Conservation (phyloP, 2,888 invertebrate genomes). For the Tholera decimalis region DNA sequence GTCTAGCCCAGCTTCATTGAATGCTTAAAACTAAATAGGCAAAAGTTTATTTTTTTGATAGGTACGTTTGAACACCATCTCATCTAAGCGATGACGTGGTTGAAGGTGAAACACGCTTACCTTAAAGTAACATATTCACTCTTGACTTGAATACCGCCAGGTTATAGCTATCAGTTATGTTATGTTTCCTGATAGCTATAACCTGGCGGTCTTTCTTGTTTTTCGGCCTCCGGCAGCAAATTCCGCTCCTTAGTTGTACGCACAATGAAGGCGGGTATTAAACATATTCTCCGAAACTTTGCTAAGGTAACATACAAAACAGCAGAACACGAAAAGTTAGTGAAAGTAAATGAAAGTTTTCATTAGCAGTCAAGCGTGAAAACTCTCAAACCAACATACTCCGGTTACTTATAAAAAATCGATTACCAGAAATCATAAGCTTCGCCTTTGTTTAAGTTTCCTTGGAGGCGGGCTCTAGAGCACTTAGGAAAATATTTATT, state of each 20-base stretch:
- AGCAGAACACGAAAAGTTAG: background rate
- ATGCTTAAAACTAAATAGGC: background rate
- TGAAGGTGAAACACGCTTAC: no score
- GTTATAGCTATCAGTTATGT: no score
- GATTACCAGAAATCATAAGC: constrained; percentile 39
- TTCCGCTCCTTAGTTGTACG: no score
- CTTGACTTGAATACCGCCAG: no score
- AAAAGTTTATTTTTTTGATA: no score
- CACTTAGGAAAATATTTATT: constrained; percentile 72
- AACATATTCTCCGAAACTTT: background rate
- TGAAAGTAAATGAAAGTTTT: constrained; percentile 12
- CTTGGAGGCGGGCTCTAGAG: constrained; percentile 28
- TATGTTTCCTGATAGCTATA: no score
- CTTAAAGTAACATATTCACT: no score
- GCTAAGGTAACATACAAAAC: background rate
- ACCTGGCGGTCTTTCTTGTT: no score
- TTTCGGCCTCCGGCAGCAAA: no score
- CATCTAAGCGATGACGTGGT: no score
- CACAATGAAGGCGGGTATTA: background rate
- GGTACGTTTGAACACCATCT: no score
- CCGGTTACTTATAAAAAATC: constrained; percentile 2
- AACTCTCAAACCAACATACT: constrained; percentile 5
- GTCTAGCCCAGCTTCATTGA: no score
- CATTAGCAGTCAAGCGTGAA: constrained; percentile 9
- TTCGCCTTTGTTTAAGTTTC: constrained; percentile 53